A percentile compares a stretch with the other conserved stretches of the same genome.
Evolutionary conservation across 1,140 invertebrate species (phyloP).

Genomic region (Grapholita molesta): DNA sequence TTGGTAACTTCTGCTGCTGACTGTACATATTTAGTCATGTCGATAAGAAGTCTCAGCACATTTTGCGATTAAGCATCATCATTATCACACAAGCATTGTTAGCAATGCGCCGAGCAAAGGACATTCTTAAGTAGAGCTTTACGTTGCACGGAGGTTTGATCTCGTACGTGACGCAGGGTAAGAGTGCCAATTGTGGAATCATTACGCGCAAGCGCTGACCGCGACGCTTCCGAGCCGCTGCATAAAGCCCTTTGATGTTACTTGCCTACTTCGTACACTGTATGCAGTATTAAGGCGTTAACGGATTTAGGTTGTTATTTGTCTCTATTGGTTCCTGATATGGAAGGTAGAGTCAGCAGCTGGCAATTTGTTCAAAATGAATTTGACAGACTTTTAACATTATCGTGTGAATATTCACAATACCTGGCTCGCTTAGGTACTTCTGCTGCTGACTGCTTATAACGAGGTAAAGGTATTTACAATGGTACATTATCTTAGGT

Average conservation of each 20-base stretch:
- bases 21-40: neutral
- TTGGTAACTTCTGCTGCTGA: no score
- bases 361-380: no score
- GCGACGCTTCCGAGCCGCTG: constrained; percentile 46
- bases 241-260: constrained; percentile 53
- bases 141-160: neutral
- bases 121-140: constrained; percentile 21
- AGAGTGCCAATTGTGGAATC: constrained; percentile 58
- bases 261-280: neutral
- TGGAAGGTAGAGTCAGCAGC: no score
- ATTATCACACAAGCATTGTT: neutral
- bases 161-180: constrained; percentile 56
- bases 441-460: no score
- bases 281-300: neutral
- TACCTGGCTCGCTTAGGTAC: no score
- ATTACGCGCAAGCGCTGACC: constrained; percentile 54
- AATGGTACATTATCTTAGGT: no score
- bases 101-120: neutral
- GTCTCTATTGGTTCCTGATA: neutral
- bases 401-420: no score
- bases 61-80: neutral
- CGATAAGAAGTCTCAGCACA: neutral
- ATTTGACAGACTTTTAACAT: no score
- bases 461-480: no score
- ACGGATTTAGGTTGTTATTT: neutral